These are phyloP conservation scores for Stichodactyla helianthus DNA, from an alignment of 64 coral and sea anemone genomes.

Conservation along the genomic window DNA sequence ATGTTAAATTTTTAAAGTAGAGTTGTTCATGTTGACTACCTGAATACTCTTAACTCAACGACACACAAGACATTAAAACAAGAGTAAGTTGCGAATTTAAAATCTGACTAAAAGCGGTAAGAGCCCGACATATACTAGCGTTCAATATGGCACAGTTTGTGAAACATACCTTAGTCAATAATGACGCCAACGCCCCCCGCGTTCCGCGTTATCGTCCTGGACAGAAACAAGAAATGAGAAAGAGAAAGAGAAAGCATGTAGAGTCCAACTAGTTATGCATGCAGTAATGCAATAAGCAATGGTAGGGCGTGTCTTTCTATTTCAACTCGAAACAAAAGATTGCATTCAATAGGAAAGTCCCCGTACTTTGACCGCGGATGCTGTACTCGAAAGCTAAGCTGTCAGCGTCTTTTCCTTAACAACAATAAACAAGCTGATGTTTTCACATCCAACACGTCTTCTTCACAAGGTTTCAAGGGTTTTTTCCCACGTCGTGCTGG, in stretches of 20 bases:
- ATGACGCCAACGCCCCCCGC: too few species aligned
- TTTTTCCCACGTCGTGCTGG: neutral
- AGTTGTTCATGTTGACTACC: too few species aligned
- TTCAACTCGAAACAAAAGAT: neutral
- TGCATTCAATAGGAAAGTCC: neutral
- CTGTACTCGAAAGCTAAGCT: conserved; percentile 5
- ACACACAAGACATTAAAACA: too few species aligned
- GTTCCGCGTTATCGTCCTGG: neutral
- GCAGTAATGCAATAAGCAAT: conserved; percentile 3
- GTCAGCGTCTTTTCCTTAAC: conserved; percentile 12
- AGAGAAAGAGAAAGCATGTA: neutral
- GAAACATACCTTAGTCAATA: too few species aligned
- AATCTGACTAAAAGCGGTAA: too few species aligned
- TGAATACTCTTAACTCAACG: too few species aligned
- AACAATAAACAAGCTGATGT: conserved; percentile 13
- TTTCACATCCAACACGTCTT: neutral
- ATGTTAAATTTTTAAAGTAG: too few species aligned
- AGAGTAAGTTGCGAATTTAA: too few species aligned
- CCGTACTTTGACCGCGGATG: conserved; percentile 4
- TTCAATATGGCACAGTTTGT: too few species aligned
- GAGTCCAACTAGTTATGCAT: neutral
- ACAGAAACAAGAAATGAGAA: neutral
- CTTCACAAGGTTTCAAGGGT: neutral
- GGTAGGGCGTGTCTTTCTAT: neutral
- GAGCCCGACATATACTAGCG: too few species aligned